phyloP scores from a whole-genome alignment of 2,113 vertebrate genomes.

The Callopanchax toddi region DNA sequence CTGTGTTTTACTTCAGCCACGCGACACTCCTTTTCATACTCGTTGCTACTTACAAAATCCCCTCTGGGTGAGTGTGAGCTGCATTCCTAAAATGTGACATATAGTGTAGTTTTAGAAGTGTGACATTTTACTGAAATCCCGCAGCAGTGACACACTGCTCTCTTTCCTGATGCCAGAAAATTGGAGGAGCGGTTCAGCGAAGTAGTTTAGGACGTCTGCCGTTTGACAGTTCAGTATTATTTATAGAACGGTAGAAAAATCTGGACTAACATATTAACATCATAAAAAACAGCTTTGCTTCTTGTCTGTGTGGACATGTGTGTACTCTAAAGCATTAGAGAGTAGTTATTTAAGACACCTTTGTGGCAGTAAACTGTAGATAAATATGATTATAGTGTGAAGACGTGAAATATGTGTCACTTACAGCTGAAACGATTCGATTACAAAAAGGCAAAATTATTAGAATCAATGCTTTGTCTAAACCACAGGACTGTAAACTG shows the following conservation, averaged over 20 bases:
- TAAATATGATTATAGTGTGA: too few relatives aligned
- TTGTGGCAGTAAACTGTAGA: too few relatives aligned
- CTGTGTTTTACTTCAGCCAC: not conserved
- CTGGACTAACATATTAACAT: too few relatives aligned
- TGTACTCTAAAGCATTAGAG: not conserved
- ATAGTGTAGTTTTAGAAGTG: constrained; percentile 9
- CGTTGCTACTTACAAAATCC: constrained; percentile 19
- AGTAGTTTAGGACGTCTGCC: constrained; percentile 19
- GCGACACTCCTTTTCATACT: not conserved
- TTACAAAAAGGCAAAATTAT: too few relatives aligned
- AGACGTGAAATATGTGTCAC: too few relatives aligned
- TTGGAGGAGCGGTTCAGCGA: constrained; percentile 6
- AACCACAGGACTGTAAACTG: too few relatives aligned
- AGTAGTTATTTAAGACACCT: too few relatives aligned
- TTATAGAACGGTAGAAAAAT: not conserved
- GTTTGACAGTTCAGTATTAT: not conserved
- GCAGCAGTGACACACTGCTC: constrained; percentile 24
- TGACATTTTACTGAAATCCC: constrained; percentile 37
- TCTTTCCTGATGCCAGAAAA: constrained; percentile 23
- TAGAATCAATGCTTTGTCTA: too few relatives aligned
- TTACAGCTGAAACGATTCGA: too few relatives aligned
- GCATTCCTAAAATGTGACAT: constrained; percentile 37
- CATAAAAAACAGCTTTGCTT: not conserved
- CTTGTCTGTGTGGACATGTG: too few relatives aligned
- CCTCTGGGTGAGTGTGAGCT: constrained; percentile 18